Evolutionary conservation across 2,797 vertebrate species (phyloP).

Genomic region (Lutra lutra): DNA sequence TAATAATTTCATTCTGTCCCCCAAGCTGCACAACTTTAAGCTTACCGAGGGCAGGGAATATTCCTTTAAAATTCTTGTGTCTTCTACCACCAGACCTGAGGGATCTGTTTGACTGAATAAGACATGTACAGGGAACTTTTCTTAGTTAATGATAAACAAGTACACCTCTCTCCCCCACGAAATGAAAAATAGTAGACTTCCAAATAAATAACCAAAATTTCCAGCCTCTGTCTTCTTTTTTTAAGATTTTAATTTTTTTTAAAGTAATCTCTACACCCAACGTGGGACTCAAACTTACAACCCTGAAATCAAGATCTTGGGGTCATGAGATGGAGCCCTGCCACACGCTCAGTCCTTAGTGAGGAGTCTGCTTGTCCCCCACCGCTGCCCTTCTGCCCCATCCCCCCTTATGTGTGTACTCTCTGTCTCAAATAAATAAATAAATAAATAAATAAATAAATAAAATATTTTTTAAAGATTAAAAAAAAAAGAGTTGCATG

Average conservation of each 20-base stretch:
- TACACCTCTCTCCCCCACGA: neutral
- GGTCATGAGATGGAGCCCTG: neutral
- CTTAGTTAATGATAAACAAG: conserved; percentile 14
- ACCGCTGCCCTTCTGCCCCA: neutral
- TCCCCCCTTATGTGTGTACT: neutral
- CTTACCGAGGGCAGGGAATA: neutral
- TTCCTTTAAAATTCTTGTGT: neutral
- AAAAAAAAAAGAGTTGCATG: neutral
- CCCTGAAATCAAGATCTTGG: neutral
- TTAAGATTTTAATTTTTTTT: neutral
- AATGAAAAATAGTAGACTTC: neutral
- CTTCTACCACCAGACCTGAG: neutral
- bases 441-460: neutral
- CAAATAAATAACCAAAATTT: neutral
- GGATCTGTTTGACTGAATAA: neutral
- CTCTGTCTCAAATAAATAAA: neutral
- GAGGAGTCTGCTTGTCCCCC: neutral
- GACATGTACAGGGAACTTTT: neutral
- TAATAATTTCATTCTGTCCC: neutral
- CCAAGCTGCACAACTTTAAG: neutral
- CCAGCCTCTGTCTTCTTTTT: neutral
- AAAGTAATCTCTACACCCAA: neutral
- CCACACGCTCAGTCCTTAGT: neutral
- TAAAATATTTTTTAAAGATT: neutral
- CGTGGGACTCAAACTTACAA: neutral